Evolutionary conservation across 2,113 vertebrate genomes (phyloP), one percentile per base, ranked within the genome.

Genomic region (Microtus oregoni): DNA sequence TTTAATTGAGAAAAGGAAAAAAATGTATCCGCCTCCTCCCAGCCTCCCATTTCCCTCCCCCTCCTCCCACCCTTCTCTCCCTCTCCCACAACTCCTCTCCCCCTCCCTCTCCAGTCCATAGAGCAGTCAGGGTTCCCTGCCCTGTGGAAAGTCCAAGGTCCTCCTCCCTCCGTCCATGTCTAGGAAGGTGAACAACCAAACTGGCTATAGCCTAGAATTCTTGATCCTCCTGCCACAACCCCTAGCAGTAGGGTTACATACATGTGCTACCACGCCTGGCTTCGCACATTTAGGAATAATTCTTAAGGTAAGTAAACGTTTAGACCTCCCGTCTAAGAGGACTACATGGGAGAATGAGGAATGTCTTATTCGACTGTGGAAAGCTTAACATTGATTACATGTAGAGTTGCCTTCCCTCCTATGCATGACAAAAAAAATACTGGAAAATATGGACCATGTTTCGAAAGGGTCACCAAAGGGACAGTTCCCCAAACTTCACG

Each of bases 401-500:
- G 12, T 4, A 58, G 73, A 95, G 41, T 7, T 1, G 52, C 32
- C 11, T 88, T 55, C 68, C n/a, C 50, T 92, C 76, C 20, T 13
- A 50, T 30, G 47, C 82, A n/a, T 7, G 35, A 63, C 24, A 50
- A 68, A 28, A 86, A 22, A 91, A 82, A 72, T 28, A 28, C 47
- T 82, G 85, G 63, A 67, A 92, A 96, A 72, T 73, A 0, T 7
- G 78, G 61, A 35, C 41, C 30, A 11, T n/a, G 50, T 68, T 72
- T 58, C 50, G 65, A 95, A 85, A 73, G 41, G 38, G 87, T n/a
- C 65, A 95, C 58, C 63, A 93, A 47, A 0, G 28, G 65, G 67
- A 41, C 90, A 86, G 68, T 86, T 91, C 55, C 50, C 73, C 26
- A 38, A 3, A 32, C 58, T 91, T 94, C 63, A 92, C 61, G 81